phyloP scores from a whole-genome alignment of 2,797 vertebrate species.

The Lemur catta region DNA sequence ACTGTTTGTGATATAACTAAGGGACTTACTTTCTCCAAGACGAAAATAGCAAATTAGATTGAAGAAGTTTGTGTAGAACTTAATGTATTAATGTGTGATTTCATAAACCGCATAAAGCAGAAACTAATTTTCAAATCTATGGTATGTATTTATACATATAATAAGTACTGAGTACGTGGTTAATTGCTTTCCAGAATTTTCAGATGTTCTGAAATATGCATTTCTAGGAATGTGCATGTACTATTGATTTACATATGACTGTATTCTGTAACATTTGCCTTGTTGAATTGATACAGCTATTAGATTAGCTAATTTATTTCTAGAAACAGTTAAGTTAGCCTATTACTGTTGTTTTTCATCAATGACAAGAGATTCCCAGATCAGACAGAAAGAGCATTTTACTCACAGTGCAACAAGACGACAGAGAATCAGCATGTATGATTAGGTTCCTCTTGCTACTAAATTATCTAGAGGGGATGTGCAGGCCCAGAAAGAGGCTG shows the following conservation, averaged over 20 bases:
- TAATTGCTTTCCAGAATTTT: not conserved
- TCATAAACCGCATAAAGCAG: not conserved
- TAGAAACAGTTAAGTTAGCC: not conserved
- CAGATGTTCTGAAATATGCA: not conserved
- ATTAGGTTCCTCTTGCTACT: not conserved
- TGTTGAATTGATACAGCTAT: not conserved
- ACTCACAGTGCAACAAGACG: not conserved
- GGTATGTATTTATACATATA: not conserved
- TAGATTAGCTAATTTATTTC: not conserved
- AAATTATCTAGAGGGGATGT: not conserved
- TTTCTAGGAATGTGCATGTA: not conserved
- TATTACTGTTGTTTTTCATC: not conserved
- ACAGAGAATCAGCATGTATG: not conserved
- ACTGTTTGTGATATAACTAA: not conserved
- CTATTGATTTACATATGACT: not conserved
- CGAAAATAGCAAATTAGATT: not conserved
- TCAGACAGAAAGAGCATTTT: not conserved
- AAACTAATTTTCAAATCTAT: not conserved
- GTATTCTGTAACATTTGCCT: not conserved
- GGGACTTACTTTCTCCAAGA: not conserved
- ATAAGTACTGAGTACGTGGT: not conserved
- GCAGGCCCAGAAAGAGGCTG: accelerated
- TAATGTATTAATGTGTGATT: not conserved
- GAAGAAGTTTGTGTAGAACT: not conserved
- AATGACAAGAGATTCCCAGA: not conserved